These are phyloP conservation scores for Blera fallax DNA, from an alignment of 2,888 invertebrate species.

Conservation along the genomic window DNA sequence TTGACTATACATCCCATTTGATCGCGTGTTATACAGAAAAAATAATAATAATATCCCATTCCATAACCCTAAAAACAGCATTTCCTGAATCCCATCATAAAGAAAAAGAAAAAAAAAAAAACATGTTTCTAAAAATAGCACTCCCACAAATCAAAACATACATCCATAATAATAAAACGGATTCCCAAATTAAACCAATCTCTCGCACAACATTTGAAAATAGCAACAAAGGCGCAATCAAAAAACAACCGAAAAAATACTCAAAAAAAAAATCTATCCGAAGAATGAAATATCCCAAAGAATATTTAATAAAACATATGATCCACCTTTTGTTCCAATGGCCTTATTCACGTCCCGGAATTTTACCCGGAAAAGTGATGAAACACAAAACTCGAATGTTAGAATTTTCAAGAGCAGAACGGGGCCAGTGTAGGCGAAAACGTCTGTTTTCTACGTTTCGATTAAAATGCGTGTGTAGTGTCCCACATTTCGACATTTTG, in stretches of 20 bases:
- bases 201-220: constrained; percentile 55
- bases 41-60: not conserved
- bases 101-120: not conserved
- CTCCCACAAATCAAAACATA: constrained; percentile 48
- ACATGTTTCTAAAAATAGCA: constrained; percentile 41
- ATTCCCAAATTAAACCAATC: constrained; percentile 62
- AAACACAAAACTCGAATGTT: constrained; percentile 37
- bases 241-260: not conserved
- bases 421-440: constrained; percentile 14
- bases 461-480: not conserved
- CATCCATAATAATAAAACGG: constrained; percentile 17
- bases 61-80: constrained; percentile 16
- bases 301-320: constrained; percentile 52
- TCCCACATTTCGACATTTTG: constrained; percentile 34
- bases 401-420: constrained; percentile 57
- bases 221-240: constrained; percentile 30
- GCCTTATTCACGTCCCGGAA: constrained; percentile 11
- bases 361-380: constrained; percentile 36
- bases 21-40: constrained; percentile 3
- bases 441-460: not conserved
- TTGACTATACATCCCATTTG: not conserved
- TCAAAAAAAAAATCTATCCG: constrained; percentile 23
- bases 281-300: constrained; percentile 48
- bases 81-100: constrained; percentile 18
- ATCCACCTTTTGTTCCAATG: constrained; percentile 43